Conservation (phyloP, 2,888 invertebrate species). For the Sinopyrophorus schimmeli region DNA sequence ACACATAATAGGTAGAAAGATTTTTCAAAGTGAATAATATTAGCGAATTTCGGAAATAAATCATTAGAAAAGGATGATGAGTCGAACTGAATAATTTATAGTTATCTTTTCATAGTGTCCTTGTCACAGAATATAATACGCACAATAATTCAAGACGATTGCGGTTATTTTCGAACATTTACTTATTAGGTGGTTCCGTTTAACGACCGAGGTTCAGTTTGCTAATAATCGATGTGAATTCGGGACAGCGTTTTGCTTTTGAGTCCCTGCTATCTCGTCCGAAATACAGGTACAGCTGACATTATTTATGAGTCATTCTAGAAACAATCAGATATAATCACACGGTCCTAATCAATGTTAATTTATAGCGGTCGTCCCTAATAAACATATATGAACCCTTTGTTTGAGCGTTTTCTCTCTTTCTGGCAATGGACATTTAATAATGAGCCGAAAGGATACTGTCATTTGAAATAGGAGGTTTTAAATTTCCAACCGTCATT, state of each 20-base stretch:
- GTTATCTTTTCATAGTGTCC: constrained; percentile 10
- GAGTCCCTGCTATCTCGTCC: constrained; percentile 36
- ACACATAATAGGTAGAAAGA: constrained; percentile 25
- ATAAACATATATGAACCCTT: constrained; percentile 57
- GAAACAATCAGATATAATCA: constrained; percentile 57
- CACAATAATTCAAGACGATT: constrained; percentile 21
- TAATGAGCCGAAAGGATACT: constrained; percentile 47
- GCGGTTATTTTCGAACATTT: constrained; percentile 27
- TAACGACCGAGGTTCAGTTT: constrained; percentile 29
- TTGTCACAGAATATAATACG: constrained; percentile 24
- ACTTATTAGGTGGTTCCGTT: constrained; percentile 30
- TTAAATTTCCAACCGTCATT: constrained; percentile 43
- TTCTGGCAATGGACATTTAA: constrained; percentile 46
- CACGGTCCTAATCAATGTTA: constrained; percentile 57
- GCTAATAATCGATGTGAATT: constrained; percentile 33
- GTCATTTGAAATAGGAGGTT: constrained; percentile 43
- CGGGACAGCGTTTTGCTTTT: constrained; percentile 39
- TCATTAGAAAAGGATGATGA: constrained; percentile 16
- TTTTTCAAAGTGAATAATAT: constrained; percentile 29
- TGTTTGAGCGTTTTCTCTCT: constrained; percentile 45
- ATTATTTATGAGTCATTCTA: constrained; percentile 54
- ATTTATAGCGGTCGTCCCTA: constrained; percentile 54
- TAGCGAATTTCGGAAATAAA: constrained; percentile 21
- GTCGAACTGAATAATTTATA: constrained; percentile 2
- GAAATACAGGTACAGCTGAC: constrained; percentile 39